phyloP scores from a whole-genome alignment of 2,888 invertebrate species.

The Callosobruchus maculatus region DNA sequence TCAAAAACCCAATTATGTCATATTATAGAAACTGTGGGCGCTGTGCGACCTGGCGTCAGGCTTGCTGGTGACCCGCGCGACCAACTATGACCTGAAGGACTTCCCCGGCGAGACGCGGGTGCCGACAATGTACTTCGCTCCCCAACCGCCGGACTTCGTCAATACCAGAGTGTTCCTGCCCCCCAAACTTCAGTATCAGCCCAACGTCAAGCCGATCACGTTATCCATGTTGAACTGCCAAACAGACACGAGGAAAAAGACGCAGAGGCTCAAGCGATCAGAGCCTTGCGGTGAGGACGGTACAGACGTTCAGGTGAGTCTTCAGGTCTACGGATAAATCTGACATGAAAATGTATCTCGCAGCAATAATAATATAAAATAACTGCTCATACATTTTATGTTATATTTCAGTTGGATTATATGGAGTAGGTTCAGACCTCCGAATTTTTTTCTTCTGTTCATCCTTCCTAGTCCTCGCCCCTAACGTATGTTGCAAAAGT shows the following conservation, averaged over 20 bases:
- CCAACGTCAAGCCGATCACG: conserved; percentile 47
- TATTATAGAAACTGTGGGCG: conserved; percentile 87
- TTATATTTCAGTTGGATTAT: too few species aligned
- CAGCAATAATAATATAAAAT: too few species aligned
- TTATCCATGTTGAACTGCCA: conserved; percentile 46
- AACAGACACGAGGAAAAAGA: conserved; percentile 42
- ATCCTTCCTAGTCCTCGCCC: too few species aligned
- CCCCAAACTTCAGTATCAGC: conserved; percentile 65
- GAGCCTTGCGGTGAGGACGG: conserved; percentile 58
- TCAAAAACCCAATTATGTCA: too few species aligned
- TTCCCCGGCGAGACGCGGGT: conserved; percentile 82
- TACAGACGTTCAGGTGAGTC: conserved; percentile 57
- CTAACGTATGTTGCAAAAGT: too few species aligned
- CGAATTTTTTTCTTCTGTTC: too few species aligned
- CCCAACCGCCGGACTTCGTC: conserved; percentile 63
- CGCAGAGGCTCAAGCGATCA: conserved; percentile 51
- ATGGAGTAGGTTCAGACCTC: too few species aligned
- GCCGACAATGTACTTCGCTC: conserved; percentile 86
- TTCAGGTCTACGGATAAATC: too few species aligned
- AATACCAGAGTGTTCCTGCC: conserved; percentile 81
- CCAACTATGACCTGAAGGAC: conserved; percentile 85
- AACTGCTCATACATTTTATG: too few species aligned
- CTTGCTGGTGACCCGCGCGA: conserved; percentile 81
- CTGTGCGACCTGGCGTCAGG: conserved; percentile 93
- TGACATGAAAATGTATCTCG: too few species aligned